Evolutionary conservation across 2,888 invertebrate genomes (phyloP), one percentile per base, ranked within the genome.

Genomic region (Chalcosyrphus nemorum): DNA sequence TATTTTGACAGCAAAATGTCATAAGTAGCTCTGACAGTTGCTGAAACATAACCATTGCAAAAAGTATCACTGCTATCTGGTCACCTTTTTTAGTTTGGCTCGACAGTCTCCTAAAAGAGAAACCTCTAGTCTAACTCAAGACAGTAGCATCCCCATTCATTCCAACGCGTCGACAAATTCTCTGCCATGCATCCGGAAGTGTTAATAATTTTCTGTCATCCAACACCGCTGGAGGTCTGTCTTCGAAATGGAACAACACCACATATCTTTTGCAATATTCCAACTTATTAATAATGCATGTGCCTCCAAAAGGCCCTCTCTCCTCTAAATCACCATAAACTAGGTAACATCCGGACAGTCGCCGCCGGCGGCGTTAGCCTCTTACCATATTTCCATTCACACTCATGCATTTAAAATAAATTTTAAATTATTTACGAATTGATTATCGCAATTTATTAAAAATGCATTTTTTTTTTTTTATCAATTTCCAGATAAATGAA

Each of bases 401-500:
- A 27, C 27, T 50, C 63, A 56, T 38, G 24, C 43, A 29, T 4
- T 15, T 27, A 50, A 24, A 75, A 68, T 66, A 41, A 41, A 50
- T 47, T 52, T 50, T 19, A 41, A 61, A 45, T 77, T 61, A 68
- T 61, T 61, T 70, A 77, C 21, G 17, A 61, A 45, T 11, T 70
- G 45, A 77, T 32, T 61, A 19, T 70, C 19, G 47, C 66, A 77
- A 72, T 65, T 74, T 78, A 43, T 74, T 50, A 57, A 59, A 71
- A 66, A 27, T 66, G 24, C 54, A 80, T 75, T 57, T 63, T 74
- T 38, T 70, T 45, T 21, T 72, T 57, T n/a, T n/a, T n/a, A n/a
- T n/a, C n/a, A n/a, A 2, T 78, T 72, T 61, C 80, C 4, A 24
- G 80, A 70, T 84, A 70, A 75, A 84, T 84, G 84, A 74, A 38